Evolutionary conservation across 2,113 vertebrate species (phyloP).

Genomic region (Odontophorus gujanensis): DNA sequence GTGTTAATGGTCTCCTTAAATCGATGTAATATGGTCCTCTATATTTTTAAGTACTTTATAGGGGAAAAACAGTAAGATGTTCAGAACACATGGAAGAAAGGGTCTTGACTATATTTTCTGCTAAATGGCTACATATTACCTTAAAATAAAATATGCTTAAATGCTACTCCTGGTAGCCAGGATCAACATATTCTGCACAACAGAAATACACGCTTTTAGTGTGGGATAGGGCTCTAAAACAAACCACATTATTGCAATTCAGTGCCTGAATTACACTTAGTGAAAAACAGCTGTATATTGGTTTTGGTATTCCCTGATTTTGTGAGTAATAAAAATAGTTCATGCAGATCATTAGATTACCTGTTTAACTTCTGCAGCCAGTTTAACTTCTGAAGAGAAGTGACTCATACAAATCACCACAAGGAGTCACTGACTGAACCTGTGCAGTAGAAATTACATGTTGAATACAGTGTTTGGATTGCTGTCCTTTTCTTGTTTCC

Average conservation of each 20-base stretch:
- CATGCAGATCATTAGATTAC: neutral
- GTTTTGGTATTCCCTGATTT: neutral
- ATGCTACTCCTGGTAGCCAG: neutral
- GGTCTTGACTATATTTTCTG: neutral
- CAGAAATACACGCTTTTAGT: neutral
- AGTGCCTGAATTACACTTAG: neutral
- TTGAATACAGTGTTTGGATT: neutral
- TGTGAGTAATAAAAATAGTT: constrained; percentile 7
- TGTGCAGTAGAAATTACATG: neutral
- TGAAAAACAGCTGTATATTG: neutral
- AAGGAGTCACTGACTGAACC: neutral
- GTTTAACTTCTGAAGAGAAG: neutral
- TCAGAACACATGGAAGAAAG: neutral
- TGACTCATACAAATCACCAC: neutral
- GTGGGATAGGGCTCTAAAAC: neutral
- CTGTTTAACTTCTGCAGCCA: neutral
- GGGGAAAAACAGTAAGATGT: neutral
- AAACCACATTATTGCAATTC: neutral
- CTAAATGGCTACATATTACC: neutral
- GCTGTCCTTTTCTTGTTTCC: neutral
- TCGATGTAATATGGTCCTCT: neutral
- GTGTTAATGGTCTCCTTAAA: neutral
- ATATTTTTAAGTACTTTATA: neutral
- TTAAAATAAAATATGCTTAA: neutral
- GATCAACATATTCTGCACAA: neutral